Conservation (phyloP, 53 echinoderm and acorn worm species). For the Paracentrotus lividus region DNA sequence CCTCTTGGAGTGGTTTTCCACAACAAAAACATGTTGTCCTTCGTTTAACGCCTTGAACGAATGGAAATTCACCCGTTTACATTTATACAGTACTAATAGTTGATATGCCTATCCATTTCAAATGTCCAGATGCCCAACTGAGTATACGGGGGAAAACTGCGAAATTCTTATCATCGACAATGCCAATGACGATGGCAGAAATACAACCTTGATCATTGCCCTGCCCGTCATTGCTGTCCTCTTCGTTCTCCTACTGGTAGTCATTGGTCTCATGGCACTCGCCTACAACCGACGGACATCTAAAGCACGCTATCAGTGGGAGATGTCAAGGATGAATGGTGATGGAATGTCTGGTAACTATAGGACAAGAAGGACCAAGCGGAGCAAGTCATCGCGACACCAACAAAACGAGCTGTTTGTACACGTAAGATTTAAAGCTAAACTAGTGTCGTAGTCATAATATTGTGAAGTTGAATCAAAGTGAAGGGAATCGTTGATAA, state of each 20-base stretch:
- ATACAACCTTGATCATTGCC: neutral
- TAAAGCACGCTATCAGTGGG: neutral
- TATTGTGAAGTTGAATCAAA: too few relatives aligned
- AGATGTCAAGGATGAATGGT: neutral
- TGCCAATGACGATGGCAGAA: neutral
- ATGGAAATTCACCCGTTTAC: too few relatives aligned
- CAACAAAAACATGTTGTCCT: too few relatives aligned
- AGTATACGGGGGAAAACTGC: neutral
- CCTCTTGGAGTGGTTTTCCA: too few relatives aligned
- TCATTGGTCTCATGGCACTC: neutral
- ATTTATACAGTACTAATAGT: too few relatives aligned
- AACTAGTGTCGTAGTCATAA: too few relatives aligned
- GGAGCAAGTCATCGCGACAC: neutral
- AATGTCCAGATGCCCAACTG: neutral
- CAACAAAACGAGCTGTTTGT: neutral
- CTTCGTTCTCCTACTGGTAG: neutral
- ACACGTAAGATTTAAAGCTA: neutral
- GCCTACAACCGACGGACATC: neutral
- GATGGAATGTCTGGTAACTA: neutral
- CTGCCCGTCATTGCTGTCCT: slow-evolving; percentile 1
- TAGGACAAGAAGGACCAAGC: neutral
- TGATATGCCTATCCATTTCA: too few relatives aligned
- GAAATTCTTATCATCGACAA: neutral
- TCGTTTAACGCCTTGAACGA: too few relatives aligned
- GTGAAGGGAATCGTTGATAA: too few relatives aligned